Evolutionary conservation across 1,140 invertebrate genomes (phyloP).

Genomic region (Temnothorax longispinosus): DNA sequence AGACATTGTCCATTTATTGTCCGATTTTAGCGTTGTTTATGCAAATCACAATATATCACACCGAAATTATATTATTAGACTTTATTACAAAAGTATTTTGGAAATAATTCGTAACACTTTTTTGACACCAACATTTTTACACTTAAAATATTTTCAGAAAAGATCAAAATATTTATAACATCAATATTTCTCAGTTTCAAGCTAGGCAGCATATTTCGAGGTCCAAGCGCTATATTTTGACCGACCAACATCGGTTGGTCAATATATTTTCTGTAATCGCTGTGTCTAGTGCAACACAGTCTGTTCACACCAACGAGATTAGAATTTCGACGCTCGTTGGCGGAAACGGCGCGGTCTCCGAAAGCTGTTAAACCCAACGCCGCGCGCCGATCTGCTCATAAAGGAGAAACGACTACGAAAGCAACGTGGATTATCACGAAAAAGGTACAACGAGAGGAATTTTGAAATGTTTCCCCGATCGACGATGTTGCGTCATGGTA

Average conservation of each 20-base stretch:
- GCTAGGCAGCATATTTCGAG: not conserved
- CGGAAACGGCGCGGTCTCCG: not conserved
- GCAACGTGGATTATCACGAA: not conserved
- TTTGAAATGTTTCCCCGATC: not conserved
- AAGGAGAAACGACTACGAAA: constrained; percentile 16
- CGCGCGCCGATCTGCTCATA: constrained; percentile 20
- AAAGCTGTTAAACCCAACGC: constrained; percentile 5
- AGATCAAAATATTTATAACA: not conserved
- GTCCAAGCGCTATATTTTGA: constrained; percentile 27
- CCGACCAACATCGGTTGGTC: constrained; percentile 8
- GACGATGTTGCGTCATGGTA: not conserved
- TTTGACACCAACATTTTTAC: not conserved
- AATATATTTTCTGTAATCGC: constrained; percentile 57
- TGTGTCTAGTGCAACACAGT: constrained; percentile 4
- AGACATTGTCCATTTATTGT: not conserved
- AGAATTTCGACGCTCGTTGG: constrained; percentile 57
- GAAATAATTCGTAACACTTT: not conserved
- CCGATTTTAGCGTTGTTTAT: not conserved
- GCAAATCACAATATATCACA: not conserved
- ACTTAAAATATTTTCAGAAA: not conserved
- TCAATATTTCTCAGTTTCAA: not conserved
- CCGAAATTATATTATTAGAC: not conserved
- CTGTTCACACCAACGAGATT: constrained; percentile 49
- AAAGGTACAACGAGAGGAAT: constrained; percentile 7
- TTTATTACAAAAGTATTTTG: not conserved